Base-by-base conservation (phyloP, 1,140 invertebrate species). In the Eciton burchellii region DNA sequence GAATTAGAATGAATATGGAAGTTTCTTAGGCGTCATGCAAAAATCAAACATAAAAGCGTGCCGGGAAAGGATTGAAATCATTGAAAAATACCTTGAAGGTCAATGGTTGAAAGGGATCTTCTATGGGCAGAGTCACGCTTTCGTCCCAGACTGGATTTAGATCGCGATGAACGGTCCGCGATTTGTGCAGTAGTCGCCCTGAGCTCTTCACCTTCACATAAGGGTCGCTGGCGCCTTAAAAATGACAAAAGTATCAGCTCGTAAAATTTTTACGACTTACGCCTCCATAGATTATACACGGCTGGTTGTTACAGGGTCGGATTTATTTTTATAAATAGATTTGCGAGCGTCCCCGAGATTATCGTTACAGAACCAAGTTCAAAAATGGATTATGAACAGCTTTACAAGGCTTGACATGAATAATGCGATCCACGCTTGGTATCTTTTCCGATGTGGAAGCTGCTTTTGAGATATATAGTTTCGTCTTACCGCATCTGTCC, bases 181-280 rank as follows among this genome's bases (percentile, higher is more conserved):
- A 98, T 94, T 99, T 99, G 94, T 99, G 98, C 79, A 99, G 95
- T 85, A 99, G 95, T 54, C 97, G 95, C 52, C 98, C 97, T 24
- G 96, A 97, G 60, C 97, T 95, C 94, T 98, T 99, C 94, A 99
- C 99, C 95, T 99, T 99, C 63, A 99, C 98, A 93, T 99, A 99
- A 12, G 99, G 99, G 95, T 99, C 99, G 93, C 98, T 99, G 47
- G 98, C 97, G 83, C 98, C 98, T 98, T 35, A 35, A 95, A 91
- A 94, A 88, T 6, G 45, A 57, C 11, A 52, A 65, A 35, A 79
- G 14, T 35, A 52, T 14, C 9, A 45, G 24, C 11, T 9, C 19
- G 29, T 45, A 79, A 56, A 19, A 19, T 19, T 35, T n/a, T 68
- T 35, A 19, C 43, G 1, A 6, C 6, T 45, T 43, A 19, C 21